Evolutionary conservation across 2,113 vertebrate genomes (phyloP).

Genomic region (Chloebia gouldiae): DNA sequence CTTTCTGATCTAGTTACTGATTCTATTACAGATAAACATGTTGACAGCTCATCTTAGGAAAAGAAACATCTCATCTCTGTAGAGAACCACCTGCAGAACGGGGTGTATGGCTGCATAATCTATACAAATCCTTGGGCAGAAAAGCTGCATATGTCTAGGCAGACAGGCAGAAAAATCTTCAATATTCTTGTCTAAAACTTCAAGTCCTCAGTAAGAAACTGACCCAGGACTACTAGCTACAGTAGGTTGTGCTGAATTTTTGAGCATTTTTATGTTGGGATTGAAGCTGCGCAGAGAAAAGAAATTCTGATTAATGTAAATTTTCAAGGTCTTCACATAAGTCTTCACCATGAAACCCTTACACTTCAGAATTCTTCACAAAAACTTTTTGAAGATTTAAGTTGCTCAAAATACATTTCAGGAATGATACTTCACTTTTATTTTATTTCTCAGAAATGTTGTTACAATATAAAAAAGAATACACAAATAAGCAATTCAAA

Average conservation of each 20-base stretch:
- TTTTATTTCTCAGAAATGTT: background rate
- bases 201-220: background rate
- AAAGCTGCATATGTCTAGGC: background rate
- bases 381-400: background rate
- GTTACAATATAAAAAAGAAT: background rate
- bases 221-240: background rate
- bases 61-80: background rate
- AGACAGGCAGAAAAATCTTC: background rate
- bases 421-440: background rate
- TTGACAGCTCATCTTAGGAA: constrained; percentile 10
- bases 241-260: background rate
- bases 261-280: background rate
- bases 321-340: background rate
- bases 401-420: background rate
- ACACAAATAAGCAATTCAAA: background rate
- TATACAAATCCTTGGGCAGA: background rate
- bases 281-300: background rate
- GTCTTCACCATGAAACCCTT: background rate
- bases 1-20: constrained; percentile 18
- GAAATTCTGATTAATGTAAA: background rate
- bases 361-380: background rate
- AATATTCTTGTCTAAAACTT: background rate
- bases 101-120: background rate
- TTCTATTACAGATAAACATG: constrained; percentile 12
- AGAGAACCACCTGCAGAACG: constrained; percentile 11